Percentiles rank a stretch among this genome's conserved stretches.
Conservation (phyloP, 1,140 invertebrate species). For the Magallana gigas region DNA sequence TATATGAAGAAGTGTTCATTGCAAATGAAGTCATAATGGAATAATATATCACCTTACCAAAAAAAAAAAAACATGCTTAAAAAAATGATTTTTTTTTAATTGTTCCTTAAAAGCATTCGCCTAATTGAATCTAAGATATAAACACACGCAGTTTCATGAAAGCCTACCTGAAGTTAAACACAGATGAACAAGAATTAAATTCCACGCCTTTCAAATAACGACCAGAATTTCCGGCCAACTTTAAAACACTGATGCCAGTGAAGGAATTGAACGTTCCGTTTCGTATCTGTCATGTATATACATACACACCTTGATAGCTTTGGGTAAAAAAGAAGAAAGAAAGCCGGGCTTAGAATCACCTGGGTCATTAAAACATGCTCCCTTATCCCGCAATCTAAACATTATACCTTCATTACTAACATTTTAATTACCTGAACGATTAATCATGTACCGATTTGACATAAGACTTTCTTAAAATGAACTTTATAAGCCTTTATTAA, state of each 20-base stretch:
- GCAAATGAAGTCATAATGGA: too few species aligned
- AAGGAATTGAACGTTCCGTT: background rate
- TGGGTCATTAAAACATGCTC: background rate
- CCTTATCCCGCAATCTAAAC: conserved; percentile 1
- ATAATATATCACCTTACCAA: too few species aligned
- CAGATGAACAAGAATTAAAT: conserved; percentile 16
- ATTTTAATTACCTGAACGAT: conserved; percentile 20
- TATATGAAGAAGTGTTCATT: too few species aligned
- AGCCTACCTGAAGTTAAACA: background rate
- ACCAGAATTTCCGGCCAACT: conserved; percentile 28
- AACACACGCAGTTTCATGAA: background rate
- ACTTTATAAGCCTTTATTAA: conserved; percentile 26
- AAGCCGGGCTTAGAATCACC: background rate
- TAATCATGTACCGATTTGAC: conserved; percentile 28
- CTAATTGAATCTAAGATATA: background rate
- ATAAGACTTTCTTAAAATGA: conserved; percentile 12
- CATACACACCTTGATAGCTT: background rate
- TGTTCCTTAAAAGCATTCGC: too few species aligned
- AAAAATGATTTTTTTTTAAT: too few species aligned
- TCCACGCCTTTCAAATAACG: background rate
- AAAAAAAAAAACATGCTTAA: too few species aligned
- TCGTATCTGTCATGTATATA: conserved; percentile 2
- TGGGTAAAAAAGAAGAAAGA: background rate
- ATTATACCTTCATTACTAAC: background rate
- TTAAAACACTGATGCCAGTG: conserved; percentile 7